Evolutionary conservation across 2,113 vertebrate genomes (phyloP).

Genomic region (Prunella fulvescens): DNA sequence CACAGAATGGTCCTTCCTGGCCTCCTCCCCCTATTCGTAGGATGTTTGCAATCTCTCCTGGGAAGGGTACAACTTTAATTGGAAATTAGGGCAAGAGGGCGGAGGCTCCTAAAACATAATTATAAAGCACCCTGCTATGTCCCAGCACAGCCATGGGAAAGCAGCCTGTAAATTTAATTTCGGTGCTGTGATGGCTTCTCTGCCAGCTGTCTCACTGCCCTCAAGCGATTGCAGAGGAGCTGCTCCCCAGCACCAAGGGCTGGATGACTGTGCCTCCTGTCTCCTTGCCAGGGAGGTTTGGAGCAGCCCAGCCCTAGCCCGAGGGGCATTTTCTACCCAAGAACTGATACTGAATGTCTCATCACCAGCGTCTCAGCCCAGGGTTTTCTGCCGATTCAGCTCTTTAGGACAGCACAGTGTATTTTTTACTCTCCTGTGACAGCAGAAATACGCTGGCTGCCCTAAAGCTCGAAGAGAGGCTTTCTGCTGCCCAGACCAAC

Average conservation of each 20-base stretch:
- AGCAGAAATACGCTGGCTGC: not conserved
- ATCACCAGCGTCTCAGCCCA: not conserved
- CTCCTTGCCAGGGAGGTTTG: not conserved
- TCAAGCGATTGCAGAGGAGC: not conserved
- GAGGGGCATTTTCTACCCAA: constrained; percentile 1
- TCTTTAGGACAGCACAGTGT: not conserved
- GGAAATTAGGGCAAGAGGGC: constrained; percentile 52
- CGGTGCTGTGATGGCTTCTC: not conserved
- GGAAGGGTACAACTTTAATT: constrained; percentile 43
- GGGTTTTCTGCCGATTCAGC: constrained; percentile 13
- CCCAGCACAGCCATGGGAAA: constrained; percentile 57
- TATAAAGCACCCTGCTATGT: constrained; percentile 16
- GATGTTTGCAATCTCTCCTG: not conserved
- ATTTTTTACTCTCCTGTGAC: constrained; percentile 13
- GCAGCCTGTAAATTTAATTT: constrained; percentile 33
- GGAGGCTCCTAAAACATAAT: constrained; percentile 49
- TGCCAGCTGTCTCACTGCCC: constrained; percentile 17
- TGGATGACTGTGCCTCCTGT: not conserved
- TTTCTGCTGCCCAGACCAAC: not conserved
- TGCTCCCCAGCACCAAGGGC: not conserved
- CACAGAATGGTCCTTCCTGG: not conserved
- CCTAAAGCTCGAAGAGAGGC: not conserved
- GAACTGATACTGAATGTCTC: not conserved
- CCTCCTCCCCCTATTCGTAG: not conserved
- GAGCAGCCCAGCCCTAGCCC: not conserved